A percentile compares a stretch with the other conserved stretches of the same genome.
phyloP scores from a whole-genome alignment of 2,888 invertebrate genomes.

The Drosophila longiperda region DNA sequence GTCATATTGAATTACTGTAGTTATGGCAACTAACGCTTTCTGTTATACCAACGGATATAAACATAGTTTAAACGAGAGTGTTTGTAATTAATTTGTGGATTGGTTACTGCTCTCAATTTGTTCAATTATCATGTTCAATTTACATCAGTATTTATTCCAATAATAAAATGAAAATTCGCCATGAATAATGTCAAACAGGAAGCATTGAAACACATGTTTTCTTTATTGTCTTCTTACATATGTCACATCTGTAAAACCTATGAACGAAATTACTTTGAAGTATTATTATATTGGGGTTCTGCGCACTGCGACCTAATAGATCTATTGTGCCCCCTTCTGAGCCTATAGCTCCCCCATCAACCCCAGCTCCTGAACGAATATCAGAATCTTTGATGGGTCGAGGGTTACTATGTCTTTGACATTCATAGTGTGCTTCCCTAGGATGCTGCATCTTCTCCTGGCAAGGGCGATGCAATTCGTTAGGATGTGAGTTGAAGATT shows the following conservation, averaged over 20 bases:
- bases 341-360: no score
- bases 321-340: no score
- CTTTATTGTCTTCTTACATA: background rate
- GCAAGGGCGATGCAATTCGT: no score
- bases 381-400: no score
- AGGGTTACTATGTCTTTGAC: no score
- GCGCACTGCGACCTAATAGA: no score
- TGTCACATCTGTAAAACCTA: background rate
- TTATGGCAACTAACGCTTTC: constrained; percentile 43
- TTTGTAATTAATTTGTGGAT: constrained; percentile 1
- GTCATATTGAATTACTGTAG: constrained; percentile 53
- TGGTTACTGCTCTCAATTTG: background rate
- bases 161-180: background rate
- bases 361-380: no score
- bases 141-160: background rate
- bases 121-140: background rate
- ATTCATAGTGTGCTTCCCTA: no score
- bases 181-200: background rate
- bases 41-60: constrained; percentile 2
- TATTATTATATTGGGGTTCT: no score
- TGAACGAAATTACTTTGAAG: background rate
- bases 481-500: no score
- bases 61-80: background rate
- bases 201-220: background rate
- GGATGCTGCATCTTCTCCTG: no score